Evolutionary conservation across 2,888 invertebrate genomes (phyloP).

Genomic region (Eupelmus urozonus): DNA sequence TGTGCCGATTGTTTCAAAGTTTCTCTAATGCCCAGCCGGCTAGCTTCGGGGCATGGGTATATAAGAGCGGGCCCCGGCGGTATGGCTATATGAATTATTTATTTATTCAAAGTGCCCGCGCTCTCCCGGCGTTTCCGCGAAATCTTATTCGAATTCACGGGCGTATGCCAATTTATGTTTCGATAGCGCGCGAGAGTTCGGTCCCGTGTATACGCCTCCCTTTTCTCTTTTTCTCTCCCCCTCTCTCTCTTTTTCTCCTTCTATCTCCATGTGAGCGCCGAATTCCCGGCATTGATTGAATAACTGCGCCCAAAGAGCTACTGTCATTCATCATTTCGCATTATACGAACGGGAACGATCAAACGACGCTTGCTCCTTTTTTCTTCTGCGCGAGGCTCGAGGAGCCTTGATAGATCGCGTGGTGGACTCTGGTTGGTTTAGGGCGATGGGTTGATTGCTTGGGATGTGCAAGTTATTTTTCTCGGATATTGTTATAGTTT

Average conservation of each 20-base stretch:
- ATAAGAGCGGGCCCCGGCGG: too few species aligned
- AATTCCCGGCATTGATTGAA: conserved; percentile 55
- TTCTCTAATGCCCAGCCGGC: conserved; percentile 57
- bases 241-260: too few species aligned
- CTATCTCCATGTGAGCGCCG: background rate
- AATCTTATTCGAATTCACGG: conserved; percentile 57
- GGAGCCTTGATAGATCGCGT: too few species aligned
- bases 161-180: conserved; percentile 51
- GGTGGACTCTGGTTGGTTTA: too few species aligned
- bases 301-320: conserved; percentile 48
- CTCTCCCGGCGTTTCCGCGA: conserved; percentile 50
- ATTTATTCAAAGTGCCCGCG: conserved; percentile 52
- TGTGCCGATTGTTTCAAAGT: conserved; percentile 46
- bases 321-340: conserved; percentile 57
- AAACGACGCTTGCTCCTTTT: conserved; percentile 7
- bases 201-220: too few species aligned
- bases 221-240: too few species aligned
- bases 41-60: too few species aligned
- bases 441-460: too few species aligned
- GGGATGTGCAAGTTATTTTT: too few species aligned
- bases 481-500: too few species aligned
- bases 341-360: conserved; percentile 5
- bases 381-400: too few species aligned
- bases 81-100: conserved; percentile 58
- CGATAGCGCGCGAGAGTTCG: background rate